A percentile compares a stretch with the other conserved stretches of the same genome.
These are phyloP conservation scores for Scyliorhinus canicula DNA, from an alignment of 2,797 vertebrate species.

Conservation along the genomic window DNA sequence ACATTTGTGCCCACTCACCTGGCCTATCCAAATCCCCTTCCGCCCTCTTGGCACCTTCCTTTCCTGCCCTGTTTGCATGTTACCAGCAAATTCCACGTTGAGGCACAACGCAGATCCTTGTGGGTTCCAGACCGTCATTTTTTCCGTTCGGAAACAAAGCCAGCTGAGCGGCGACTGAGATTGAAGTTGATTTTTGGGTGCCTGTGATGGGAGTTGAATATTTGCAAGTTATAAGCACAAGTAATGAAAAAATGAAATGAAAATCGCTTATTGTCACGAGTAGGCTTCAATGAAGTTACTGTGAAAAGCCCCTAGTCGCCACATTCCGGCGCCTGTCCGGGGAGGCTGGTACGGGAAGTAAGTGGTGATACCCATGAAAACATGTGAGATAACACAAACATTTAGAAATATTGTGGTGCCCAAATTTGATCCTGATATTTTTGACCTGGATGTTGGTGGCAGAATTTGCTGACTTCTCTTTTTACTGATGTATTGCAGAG, in stretches of 20 bases:
- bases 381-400: neutral
- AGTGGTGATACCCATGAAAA: neutral
- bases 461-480: neutral
- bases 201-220: neutral
- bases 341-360: no score
- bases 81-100: no score
- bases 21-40: no score
- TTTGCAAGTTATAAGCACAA: neutral
- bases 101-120: no score
- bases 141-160: neutral
- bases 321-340: no score
- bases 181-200: neutral
- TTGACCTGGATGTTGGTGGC: neutral
- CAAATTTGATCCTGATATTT: neutral
- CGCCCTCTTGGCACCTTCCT: no score
- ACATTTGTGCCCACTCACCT: no score
- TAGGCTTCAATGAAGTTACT: no score
- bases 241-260: no score
- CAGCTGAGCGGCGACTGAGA: neutral
- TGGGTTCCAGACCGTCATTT: neutral
- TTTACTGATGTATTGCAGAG: conserved; percentile 36
- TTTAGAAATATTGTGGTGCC: neutral
- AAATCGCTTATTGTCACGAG: no score
- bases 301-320: no score
- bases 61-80: no score